These are phyloP conservation scores for Lerista edwardsae DNA, from an alignment of 2,797 vertebrate species.

Conservation along the genomic window DNA sequence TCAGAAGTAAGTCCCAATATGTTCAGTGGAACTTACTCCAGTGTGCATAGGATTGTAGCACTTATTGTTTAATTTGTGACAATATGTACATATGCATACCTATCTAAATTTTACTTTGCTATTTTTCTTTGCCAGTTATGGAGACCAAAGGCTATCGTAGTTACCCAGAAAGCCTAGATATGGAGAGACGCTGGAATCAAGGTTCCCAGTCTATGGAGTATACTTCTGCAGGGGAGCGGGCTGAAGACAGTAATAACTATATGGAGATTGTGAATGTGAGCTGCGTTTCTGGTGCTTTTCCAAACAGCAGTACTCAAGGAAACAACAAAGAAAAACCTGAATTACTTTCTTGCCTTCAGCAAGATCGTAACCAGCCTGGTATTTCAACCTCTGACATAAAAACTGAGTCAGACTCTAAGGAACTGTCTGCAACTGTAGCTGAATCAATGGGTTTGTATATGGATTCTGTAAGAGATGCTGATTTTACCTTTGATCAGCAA, in stretches of 20 bases:
- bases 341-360: slow-evolving; percentile 83
- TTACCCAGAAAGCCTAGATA: slow-evolving; percentile 90
- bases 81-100: slow-evolving; percentile 16
- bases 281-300: slow-evolving; percentile 80
- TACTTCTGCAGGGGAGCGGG: slow-evolving; percentile 82
- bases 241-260: slow-evolving; percentile 84
- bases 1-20: neutral
- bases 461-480: slow-evolving; percentile 93
- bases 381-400: slow-evolving; percentile 89
- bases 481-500: slow-evolving; percentile 90
- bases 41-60: neutral
- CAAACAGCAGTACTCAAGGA: slow-evolving; percentile 82
- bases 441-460: slow-evolving; percentile 99
- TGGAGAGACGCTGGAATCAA: slow-evolving; percentile 93
- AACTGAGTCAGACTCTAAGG: slow-evolving; percentile 94
- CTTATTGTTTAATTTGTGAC: neutral
- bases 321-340: slow-evolving; percentile 87
- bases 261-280: slow-evolving; percentile 91
- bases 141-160: slow-evolving; percentile 98
- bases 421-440: slow-evolving; percentile 95
- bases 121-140: slow-evolving; percentile 86
- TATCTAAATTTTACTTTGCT: slow-evolving; percentile 65
- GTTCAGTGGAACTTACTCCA: neutral
- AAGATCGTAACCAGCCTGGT: slow-evolving; percentile 83
- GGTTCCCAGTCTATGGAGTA: slow-evolving; percentile 85